These are phyloP conservation scores for Melanchra persicariae DNA, from an alignment of 2,888 invertebrate species.

Conservation along the genomic window DNA sequence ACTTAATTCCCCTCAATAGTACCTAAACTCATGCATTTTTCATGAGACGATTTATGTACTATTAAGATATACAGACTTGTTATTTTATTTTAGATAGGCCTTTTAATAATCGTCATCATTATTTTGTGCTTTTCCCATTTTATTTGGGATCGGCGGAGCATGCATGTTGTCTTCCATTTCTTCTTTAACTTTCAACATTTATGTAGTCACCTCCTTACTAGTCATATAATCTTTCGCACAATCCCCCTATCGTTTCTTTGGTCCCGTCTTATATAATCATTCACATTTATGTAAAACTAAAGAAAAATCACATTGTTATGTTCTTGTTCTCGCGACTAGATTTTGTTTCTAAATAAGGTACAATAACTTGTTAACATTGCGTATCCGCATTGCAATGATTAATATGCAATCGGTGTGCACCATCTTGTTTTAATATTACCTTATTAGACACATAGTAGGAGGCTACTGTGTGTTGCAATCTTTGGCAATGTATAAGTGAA, in stretches of 20 bases:
- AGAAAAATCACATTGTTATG: background rate
- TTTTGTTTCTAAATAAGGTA: background rate
- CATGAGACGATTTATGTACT: conserved; percentile 22
- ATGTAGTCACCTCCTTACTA: too few relatives aligned
- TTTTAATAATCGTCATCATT: background rate
- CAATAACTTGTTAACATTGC: conserved; percentile 22
- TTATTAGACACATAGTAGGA: background rate
- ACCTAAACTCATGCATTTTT: conserved; percentile 18
- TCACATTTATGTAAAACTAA: background rate
- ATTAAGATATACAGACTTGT: background rate
- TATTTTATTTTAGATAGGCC: background rate
- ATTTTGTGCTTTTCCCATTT: background rate
- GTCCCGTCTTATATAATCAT: background rate
- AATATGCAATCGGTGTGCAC: conserved; percentile 6
- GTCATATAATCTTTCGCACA: background rate
- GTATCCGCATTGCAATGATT: conserved; percentile 19
- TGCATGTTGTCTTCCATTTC: background rate
- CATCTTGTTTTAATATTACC: conserved; percentile 6
- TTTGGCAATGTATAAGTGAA: background rate
- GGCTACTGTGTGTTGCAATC: conserved; percentile 10
- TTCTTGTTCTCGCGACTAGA: background rate
- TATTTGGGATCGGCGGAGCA: background rate
- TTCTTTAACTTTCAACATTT: background rate
- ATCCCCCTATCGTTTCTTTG: background rate
- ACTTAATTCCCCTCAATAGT: background rate